phyloP scores from a whole-genome alignment of 1,140 invertebrate species.

The Ceratoteleas bidentatus region DNA sequence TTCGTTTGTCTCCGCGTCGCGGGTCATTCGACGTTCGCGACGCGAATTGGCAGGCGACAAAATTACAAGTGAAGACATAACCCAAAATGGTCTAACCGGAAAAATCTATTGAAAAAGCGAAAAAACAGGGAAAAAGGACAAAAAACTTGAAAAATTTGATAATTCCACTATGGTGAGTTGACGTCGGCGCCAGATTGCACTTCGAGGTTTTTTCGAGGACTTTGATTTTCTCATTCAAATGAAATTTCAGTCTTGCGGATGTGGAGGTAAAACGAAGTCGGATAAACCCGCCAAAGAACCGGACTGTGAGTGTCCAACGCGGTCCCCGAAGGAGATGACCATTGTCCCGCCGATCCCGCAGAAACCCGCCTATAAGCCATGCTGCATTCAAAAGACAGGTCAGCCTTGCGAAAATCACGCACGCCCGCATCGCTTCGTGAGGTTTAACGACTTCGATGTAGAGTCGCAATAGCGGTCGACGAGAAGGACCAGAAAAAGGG shows the following conservation, averaged over 20 bases:
- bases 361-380: constrained; percentile 23
- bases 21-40: too few relatives aligned
- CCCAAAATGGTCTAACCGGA: too few relatives aligned
- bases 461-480: constrained; percentile 29
- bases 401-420: constrained; percentile 42
- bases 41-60: too few relatives aligned
- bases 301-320: background rate
- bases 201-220: too few relatives aligned
- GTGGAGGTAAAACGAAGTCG: background rate
- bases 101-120: too few relatives aligned
- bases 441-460: constrained; percentile 59
- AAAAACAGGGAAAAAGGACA: too few relatives aligned
- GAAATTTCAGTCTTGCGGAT: background rate
- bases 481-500: too few relatives aligned
- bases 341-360: background rate
- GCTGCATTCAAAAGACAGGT: background rate
- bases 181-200: too few relatives aligned
- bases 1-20: background rate
- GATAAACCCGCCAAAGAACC: background rate
- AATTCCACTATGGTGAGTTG: too few relatives aligned
- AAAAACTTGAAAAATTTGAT: too few relatives aligned
- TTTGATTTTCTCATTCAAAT: too few relatives aligned
- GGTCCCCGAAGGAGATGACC: background rate
- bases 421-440: constrained; percentile 33
- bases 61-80: too few relatives aligned